phyloP scores from a whole-genome alignment of 37 sponge, comb jelly and placozoan species.

The Cladorhizidae sp. region DNA sequence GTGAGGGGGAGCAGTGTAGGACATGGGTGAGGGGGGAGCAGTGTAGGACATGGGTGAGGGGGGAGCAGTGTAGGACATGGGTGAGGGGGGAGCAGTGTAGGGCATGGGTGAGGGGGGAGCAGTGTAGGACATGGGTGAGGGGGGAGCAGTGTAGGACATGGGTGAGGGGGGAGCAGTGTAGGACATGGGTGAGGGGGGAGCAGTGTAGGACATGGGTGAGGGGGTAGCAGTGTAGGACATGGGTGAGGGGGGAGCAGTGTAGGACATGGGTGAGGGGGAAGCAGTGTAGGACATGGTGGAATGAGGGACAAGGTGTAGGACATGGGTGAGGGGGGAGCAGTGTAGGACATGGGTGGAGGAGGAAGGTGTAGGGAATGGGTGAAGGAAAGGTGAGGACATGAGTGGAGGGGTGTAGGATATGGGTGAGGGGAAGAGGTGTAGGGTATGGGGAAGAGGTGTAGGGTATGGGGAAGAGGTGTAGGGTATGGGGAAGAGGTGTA shows the following conservation, averaged over 20 bases:
- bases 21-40: too few species aligned
- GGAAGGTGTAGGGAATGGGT: neutral
- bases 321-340: neutral
- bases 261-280: neutral
- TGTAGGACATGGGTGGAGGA: neutral
- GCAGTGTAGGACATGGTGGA: neutral
- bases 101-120: neutral
- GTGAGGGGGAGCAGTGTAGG: neutral
- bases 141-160: too few species aligned
- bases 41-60: too few species aligned
- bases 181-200: slow-evolving; percentile 8
- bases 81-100: slow-evolving; percentile 6
- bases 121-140: neutral
- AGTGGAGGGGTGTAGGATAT: too few species aligned
- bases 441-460: neutral
- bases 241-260: too few species aligned
- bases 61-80: too few species aligned
- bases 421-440: neutral
- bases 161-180: too few species aligned
- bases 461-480: neutral
- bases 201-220: neutral
- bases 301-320: neutral
- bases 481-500: neutral
- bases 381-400: too few species aligned
- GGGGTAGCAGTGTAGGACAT: neutral